phyloP scores from a whole-genome alignment of 2,888 invertebrate species.

The Amblyteles armatorius region DNA sequence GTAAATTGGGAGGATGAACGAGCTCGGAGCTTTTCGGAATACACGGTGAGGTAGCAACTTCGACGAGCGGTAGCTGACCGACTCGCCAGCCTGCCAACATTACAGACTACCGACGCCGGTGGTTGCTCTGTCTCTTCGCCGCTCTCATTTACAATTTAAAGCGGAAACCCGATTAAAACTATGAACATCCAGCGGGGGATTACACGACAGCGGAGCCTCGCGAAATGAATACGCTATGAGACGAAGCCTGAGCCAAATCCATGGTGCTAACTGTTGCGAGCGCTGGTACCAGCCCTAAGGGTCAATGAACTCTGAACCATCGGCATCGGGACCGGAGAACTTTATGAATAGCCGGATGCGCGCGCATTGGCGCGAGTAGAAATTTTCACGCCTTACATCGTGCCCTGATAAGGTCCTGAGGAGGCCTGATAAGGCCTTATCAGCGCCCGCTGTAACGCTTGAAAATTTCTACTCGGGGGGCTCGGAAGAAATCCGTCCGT shows the following conservation, averaged over 20 bases:
- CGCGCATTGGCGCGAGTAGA: no score
- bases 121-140: conserved; percentile 15
- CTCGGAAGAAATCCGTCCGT: not conserved
- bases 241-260: conserved; percentile 4
- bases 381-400: no score
- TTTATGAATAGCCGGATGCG: not conserved
- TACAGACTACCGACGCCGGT: conserved; percentile 35
- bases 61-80: conserved; percentile 20
- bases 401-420: no score
- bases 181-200: conserved; percentile 68
- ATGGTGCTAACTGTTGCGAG: conserved; percentile 3
- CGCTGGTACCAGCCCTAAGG: not conserved
- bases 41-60: conserved; percentile 35
- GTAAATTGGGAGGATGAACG: conserved; percentile 51
- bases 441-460: no score
- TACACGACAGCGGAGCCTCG: conserved; percentile 59
- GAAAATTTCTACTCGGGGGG: no score
- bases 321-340: not conserved
- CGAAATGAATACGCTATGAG: conserved; percentile 64
- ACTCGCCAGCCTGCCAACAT: conserved; percentile 6
- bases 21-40: conserved; percentile 35
- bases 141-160: conserved; percentile 74
- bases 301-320: conserved; percentile 7
- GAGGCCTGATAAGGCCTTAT: no score
- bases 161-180: conserved; percentile 74